Base-by-base conservation (phyloP, 2,797 vertebrate species). In the Sebastes itinus region DNA sequence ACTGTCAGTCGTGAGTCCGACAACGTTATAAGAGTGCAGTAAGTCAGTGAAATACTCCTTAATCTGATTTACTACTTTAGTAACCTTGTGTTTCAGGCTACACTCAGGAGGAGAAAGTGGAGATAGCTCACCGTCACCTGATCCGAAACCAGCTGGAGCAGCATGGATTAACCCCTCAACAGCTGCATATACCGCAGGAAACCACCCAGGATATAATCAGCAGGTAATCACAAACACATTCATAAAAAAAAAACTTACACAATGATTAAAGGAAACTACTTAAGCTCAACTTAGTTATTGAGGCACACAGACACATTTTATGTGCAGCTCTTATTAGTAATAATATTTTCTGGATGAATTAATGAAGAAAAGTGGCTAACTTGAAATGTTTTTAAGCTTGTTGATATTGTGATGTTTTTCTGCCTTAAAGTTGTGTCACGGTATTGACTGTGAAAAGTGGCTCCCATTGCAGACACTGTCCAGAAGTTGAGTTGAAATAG, bases 51-150 rank as follows among this genome's bases (percentile, higher is more conserved):
- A n/a, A 20, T 62, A 33, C 12, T 33, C 18, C 22, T 63, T 5
- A 35, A 22, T 22, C 32, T n/a, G 33, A 38, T 16, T 16, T 5
- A 38, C 33, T 16, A 35, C 62, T 14, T 23, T 38, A n/a, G 4
- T 38, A 38, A 38, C 12, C 12, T 38, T 38, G 22, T 63, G 66
- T 64, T 80, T 4, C 90, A 99, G 98, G 98, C 7, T 99, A 99
- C 86, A 99, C 97, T 1, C 98, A 98, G 84, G 99, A 99, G 85
- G 99, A 99, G 92, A 99, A 99, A 94, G 94, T 97, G 54, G 98
- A 99, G 95, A 99, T 99, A n/a, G 97, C 98, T 33, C 97, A 99
- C 81, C 96, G 98, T 30, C 98, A 99, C 81, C 93, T 99, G 94
- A 98, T 99, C 91, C 97, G 97, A 59, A 98, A 98, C 86, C 99